phyloP scores from a whole-genome alignment of 2,797 vertebrate species.

The Macrochelys suwanniensis region DNA sequence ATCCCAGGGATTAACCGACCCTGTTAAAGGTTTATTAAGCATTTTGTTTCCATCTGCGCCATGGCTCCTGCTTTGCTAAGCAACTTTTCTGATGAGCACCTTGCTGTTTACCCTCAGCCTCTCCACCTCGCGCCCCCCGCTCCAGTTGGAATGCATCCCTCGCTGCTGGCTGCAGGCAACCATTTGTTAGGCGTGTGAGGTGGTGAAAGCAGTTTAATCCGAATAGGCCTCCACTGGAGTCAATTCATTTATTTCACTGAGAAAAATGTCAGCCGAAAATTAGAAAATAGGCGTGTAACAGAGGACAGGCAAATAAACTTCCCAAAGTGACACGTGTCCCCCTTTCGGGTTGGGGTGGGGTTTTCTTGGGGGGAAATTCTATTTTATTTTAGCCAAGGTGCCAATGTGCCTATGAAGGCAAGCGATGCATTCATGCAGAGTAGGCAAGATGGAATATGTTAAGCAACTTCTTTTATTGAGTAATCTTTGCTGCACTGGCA shows the following conservation, averaged over 20 bases:
- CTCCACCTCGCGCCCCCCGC: background rate
- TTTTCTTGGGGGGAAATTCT: background rate
- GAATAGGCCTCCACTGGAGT: slow-evolving; percentile 80
- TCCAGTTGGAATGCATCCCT: slow-evolving; percentile 87
- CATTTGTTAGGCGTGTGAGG: slow-evolving; percentile 88
- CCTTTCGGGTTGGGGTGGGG: background rate
- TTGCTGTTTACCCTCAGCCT: slow-evolving; percentile 5
- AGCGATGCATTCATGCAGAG: rapidly evolving
- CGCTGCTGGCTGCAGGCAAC: slow-evolving; percentile 81
- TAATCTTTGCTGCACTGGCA: background rate
- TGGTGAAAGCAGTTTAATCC: slow-evolving; percentile 90
- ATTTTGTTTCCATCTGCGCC: slow-evolving; percentile 2
- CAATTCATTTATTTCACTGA: slow-evolving; percentile 89
- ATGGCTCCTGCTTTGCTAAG: slow-evolving; percentile 63
- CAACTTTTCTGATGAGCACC: slow-evolving; percentile 57
- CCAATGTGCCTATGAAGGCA: background rate
- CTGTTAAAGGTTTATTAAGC: slow-evolving; percentile 23
- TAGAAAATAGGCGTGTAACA: slow-evolving; percentile 80
- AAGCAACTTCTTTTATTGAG: background rate
- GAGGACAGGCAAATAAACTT: slow-evolving; percentile 43
- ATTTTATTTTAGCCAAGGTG: background rate
- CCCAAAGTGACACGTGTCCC: slow-evolving; percentile 54
- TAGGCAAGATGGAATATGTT: background rate
- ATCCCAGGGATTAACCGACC: background rate
- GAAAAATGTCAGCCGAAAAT: slow-evolving; percentile 85